phyloP scores from a whole-genome alignment of 2,888 invertebrate genomes.

The Nemurella pictetii region DNA sequence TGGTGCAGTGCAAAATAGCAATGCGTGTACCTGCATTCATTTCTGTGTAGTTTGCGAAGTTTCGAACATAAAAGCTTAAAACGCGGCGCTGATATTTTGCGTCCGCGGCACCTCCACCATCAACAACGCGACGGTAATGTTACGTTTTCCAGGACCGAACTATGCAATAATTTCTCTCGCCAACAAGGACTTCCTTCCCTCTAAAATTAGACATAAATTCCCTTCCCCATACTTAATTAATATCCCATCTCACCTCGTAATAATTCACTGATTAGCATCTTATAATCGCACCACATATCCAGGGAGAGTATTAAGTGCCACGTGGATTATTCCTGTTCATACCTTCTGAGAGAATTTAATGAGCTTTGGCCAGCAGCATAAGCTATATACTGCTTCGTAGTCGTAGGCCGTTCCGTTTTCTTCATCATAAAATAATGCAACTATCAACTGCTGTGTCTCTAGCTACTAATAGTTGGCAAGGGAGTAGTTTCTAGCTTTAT shows the following conservation, averaged over 20 bases:
- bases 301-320: not conserved
- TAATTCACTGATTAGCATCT: not conserved
- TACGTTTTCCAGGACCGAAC: not conserved
- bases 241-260: not conserved
- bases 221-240: not conserved
- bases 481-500: not conserved
- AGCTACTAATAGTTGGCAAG: slow-evolving; percentile 7
- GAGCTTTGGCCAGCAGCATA: not conserved
- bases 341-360: slow-evolving; percentile 12
- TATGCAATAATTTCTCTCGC: not conserved
- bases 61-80: not conserved
- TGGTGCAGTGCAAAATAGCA: not conserved
- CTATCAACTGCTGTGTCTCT: not conserved
- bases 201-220: not conserved
- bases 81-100: not conserved
- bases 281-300: not conserved
- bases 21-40: too few species aligned
- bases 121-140: not conserved
- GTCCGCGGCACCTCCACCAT: not conserved
- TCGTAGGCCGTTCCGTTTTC: not conserved
- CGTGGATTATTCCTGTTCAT: not conserved
- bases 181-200: not conserved
- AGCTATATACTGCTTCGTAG: not conserved
- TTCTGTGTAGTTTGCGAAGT: too few species aligned
- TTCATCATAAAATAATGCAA: not conserved